Base-by-base conservation (phyloP, 2,797 vertebrate species). In the Bufotes viridis region DNA sequence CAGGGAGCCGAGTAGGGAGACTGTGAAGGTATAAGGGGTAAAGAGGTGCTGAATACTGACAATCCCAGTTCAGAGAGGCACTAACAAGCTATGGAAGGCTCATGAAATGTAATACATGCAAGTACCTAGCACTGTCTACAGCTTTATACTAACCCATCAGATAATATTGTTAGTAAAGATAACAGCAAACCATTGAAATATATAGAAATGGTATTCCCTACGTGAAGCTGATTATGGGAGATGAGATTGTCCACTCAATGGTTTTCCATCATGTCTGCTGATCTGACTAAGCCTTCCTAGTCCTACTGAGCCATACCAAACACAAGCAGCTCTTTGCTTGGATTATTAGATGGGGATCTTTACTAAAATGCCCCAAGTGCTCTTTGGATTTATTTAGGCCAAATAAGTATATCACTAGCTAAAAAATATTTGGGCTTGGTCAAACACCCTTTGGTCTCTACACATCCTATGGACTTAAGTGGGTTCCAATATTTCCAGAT, bases 31-130 rank as follows among this genome's bases (percentile, higher is more conserved):
- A 79, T 20, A 81, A 58, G 22, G 76, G 75, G n/a, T 24, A 34
- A 22, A 61, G n/a, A 69, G 58, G 20, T 74, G 75, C n/a, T 65
- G 76, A 24, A 85, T 57, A 79, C 67, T 29, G 76, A 81, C 76
- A 88, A 81, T 88, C 53, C 22, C 49, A 29, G 26, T 55, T 82
- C 22, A 75, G 58, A 63, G 2, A 20, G 3, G 58, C 10, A 60
- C 1, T 26, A 13, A 61, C 53, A 29, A 65, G 51, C 42, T 51
- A 24, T 53, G 22, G 49, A 78, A 78, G 22, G 29, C 14, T 57
- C 5, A 14, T 72, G 6, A 15, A 69, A 49, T 34, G 14, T 34
- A 1, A 72, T 34, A 18, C 18, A 72, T 34, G 15, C 24, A 69
- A 69, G 26, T 69, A 34, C 29, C 14, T 72, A 18, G 15, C 7